Evolutionary conservation across 2,888 invertebrate genomes (phyloP), one percentile per base, ranked within the genome.

Genomic region (Pegoplata infirma): DNA sequence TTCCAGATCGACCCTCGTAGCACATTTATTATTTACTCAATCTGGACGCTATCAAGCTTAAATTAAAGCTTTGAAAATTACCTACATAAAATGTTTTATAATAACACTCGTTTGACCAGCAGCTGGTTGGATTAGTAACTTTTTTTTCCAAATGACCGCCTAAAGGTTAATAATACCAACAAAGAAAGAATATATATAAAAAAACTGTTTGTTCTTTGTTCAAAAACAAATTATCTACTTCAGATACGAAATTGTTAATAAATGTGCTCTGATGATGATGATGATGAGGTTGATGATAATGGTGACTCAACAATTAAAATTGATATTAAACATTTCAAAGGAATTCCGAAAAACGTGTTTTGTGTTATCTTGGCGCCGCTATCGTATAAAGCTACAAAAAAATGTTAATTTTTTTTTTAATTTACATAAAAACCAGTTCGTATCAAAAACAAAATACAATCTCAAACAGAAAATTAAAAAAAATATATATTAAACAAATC

Each of bases 311-410:
- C 77, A 68, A 73, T 78, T 73, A 61, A 73, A 63, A 59, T 58
- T 73, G 68, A 63, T 59, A 61, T 46, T 44, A 78, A 78, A 68
- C 67, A 74, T 68, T 73, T 63, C 64, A 78, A 78, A 78, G 68
- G 73, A 73, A 78, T 78, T 78, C 73, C 71, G 66, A 72, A 76
- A 56, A 67, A 68, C 73, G 58, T 73, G 63, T 76, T 72, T 67
- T 32, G 17, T 73, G 53, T 78, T 78, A 78, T 73, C 73, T 78
- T 73, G 74, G 77, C 77, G 77, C 77, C 77, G 75, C 63, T 58
- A 51, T 49, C 59, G 49, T 44, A 21, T 46, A 61, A 49, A 46
- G 32, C 49, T 49, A 49, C 40, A 63, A 64, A 10, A 56, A 40
- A 40, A 40, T 40, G 10, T 40, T n/a, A n/a, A 40, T n/a, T 40